A percentile compares a stretch with the other conserved stretches of the same genome.
These are phyloP conservation scores for Sebastes nivosus DNA, from an alignment of 2,797 vertebrate species.

Conservation along the genomic window DNA sequence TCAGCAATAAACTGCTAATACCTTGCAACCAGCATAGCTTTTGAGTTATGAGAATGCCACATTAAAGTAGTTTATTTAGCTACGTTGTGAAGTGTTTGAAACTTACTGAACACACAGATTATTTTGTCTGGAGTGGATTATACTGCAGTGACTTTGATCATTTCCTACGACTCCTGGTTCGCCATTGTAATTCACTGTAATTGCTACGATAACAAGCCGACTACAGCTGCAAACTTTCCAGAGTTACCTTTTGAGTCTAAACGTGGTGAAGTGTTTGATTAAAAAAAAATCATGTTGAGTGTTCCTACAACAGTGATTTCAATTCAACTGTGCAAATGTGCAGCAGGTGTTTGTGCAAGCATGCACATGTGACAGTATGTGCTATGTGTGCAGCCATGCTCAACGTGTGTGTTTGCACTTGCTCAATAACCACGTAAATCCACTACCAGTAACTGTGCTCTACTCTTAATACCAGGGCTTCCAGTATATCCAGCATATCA, in stretches of 20 bases:
- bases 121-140: background rate
- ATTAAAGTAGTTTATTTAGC: background rate
- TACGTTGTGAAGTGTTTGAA: background rate
- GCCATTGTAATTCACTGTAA: background rate
- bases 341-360: background rate
- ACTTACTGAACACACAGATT: background rate
- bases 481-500: slow-evolving; percentile 4
- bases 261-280: background rate
- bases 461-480: slow-evolving; percentile 17
- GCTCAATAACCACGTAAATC: background rate
- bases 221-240: background rate
- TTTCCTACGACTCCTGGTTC: background rate
- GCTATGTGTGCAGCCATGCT: background rate
- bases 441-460: background rate
- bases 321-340: background rate
- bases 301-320: background rate
- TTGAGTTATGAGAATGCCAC: background rate
- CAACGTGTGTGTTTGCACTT: background rate
- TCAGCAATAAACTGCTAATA: background rate
- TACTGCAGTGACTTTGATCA: background rate
- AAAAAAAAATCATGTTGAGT: background rate
- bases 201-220: background rate
- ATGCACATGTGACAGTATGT: background rate
- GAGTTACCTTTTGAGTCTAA: background rate
- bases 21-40: background rate